Base-by-base conservation (phyloP, 92 coral and sea anemone genomes). In the Palythoa caribaeorum region DNA sequence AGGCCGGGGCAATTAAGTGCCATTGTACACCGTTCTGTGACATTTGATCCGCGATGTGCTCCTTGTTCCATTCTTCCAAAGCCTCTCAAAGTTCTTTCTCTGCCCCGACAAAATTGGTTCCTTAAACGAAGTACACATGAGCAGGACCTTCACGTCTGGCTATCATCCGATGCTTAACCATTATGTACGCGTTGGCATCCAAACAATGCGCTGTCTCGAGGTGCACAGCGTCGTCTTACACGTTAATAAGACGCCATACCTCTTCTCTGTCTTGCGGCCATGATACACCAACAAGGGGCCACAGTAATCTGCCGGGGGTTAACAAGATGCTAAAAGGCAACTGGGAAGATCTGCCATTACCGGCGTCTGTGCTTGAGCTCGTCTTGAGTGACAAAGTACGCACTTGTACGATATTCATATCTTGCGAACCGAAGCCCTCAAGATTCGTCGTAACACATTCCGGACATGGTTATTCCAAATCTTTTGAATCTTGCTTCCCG, bases 81-180 rank as follows among this genome's bases (percentile, higher is more conserved):
- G 77, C 89, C 11, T 72, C 89, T 44, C 81, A 60, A 66, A 87
- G 90, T 53, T 90, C 85, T 65, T 76, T 76, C 17, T 88, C 76
- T 1, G 90, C 84, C 9, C 93, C 93, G 51, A 93, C 91, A 39
- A 93, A 93, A 51, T 91, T 92, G 48, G 93, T 92, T 6, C 93
- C 93, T 70, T 90, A 87, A 48, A 90, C 92, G 8, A 93, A 93
- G 70, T 78, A 87, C 55, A 90, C 79, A 54, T 84, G 85, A 21
- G 90, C 77, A 17, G 93, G 95, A 78, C 39, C 40, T 36, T 92
- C 93, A 40, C 95, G 89, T 69, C 94, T 84, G 11, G 94, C 92
- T 76, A 91, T 84, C 79, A 91, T 87, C 50, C 93, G 73, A 53
- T 77, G 90, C 87, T 78, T 50, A 20, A 90, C 80, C 90, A 90